Percentiles rank a stretch among this genome's conserved stretches.
These are phyloP conservation scores for Lithophane socia DNA, from an alignment of 2,888 invertebrate genomes.

Conservation along the genomic window DNA sequence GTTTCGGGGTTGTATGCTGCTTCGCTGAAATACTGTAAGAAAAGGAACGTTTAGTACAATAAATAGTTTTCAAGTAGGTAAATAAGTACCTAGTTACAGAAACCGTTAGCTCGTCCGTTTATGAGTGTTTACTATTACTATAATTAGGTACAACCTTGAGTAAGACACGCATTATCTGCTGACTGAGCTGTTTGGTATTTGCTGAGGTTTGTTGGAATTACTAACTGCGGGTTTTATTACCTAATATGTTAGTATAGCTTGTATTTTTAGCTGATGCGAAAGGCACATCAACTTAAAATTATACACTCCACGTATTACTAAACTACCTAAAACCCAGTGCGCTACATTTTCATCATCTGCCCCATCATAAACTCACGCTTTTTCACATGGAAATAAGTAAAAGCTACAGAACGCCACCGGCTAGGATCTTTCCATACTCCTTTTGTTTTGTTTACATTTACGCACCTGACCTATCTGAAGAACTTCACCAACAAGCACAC, in stretches of 20 bases:
- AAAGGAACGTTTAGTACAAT: not conserved
- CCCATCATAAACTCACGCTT: not conserved
- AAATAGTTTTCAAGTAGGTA: not conserved
- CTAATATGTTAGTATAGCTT: not conserved
- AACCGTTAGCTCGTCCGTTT: not conserved
- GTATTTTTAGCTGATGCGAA: not conserved
- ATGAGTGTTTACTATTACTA: conserved; percentile 19
- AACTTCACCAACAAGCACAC: not conserved
- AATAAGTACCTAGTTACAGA: not conserved
- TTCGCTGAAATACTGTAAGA: conserved; percentile 95
- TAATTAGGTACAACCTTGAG: conserved; percentile 31
- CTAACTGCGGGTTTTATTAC: not conserved
- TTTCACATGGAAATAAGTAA: not conserved
- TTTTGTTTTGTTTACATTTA: not conserved
- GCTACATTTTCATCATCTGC: too few relatives aligned
- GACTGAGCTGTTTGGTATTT: conserved; percentile 5
- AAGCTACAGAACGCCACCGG: not conserved
- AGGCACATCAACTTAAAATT: not conserved
- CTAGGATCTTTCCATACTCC: not conserved
- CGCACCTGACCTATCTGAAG: not conserved
- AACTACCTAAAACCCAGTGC: not conserved
- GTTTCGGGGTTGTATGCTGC: conserved; percentile 97
- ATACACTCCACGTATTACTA: not conserved
- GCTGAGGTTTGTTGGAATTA: conserved; percentile 15
- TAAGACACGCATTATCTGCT: conserved; percentile 10